Evolutionary conservation across 2,888 invertebrate genomes (phyloP).

Genomic region (Dryobota labecula): DNA sequence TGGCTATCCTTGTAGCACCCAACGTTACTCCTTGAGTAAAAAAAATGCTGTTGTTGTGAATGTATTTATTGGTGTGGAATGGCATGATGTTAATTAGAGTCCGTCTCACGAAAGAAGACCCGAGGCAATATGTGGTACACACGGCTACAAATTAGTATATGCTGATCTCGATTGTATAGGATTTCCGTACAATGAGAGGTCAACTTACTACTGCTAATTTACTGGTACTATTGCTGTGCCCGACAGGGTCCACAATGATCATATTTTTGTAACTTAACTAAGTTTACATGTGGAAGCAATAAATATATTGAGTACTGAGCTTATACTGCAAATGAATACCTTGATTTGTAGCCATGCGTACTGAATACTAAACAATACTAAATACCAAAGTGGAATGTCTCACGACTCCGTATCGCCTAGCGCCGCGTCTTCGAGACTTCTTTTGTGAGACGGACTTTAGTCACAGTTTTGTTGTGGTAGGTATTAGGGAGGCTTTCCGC

Average conservation of each 20-base stretch:
- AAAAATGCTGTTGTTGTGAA: no score
- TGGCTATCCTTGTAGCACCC: not conserved
- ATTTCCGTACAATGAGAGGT: no score
- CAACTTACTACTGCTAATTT: no score
- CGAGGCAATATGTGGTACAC: not conserved
- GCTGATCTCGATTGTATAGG: no score
- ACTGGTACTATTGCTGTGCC: no score
- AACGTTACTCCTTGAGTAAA: not conserved
- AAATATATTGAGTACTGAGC: no score
- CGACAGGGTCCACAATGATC: no score
- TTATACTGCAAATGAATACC: no score
- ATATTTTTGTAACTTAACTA: no score
- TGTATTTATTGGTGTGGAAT: not conserved
- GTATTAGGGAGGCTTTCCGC: not conserved
- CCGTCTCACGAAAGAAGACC: not conserved
- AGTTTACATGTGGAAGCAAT: no score
- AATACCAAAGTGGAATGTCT: not conserved
- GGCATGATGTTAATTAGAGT: not conserved
- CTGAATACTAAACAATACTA: not conserved
- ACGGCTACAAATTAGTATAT: no score
- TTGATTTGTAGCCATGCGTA: no score
- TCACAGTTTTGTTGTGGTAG: not conserved
- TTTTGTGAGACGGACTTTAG: not conserved
- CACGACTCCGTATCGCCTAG: not conserved
- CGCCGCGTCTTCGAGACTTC: not conserved